These are phyloP conservation scores for Hydractinia symbiolongicarpus DNA, from an alignment of 30 jellyfish, hydroid and myxozoan genomes.

Conservation along the genomic window DNA sequence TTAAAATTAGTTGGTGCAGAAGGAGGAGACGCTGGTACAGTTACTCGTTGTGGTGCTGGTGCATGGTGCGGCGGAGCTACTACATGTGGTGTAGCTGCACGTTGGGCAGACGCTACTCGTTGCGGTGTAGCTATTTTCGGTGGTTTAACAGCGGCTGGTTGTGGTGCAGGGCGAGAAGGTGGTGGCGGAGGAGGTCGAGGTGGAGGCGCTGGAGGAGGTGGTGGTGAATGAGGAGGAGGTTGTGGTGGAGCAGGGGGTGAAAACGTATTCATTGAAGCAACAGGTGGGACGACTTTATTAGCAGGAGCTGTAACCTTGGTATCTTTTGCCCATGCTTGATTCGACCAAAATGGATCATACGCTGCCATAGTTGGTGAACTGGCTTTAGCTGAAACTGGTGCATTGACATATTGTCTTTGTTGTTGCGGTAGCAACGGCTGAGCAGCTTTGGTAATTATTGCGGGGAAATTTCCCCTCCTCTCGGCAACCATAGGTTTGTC, in stretches of 20 bases:
- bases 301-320: conserved; percentile 12
- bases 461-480: not conserved
- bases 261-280: conserved; percentile 29
- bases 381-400: conserved; percentile 19
- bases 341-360: conserved; percentile 24
- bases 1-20: not conserved
- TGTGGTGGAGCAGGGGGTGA: conserved; percentile 22
- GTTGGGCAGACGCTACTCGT: not conserved
- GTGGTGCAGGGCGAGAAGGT: not conserved
- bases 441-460: not conserved
- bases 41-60: conserved; percentile 11
- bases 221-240: conserved; percentile 13
- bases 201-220: conserved; percentile 21
- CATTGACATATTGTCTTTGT: conserved; percentile 36
- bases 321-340: conserved; percentile 44
- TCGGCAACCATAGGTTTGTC: not conserved
- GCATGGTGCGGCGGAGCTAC: not conserved
- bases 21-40: conserved; percentile 14
- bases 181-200: conserved; percentile 1
- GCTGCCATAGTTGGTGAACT: conserved; percentile 55
- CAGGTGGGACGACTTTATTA: conserved; percentile 6
- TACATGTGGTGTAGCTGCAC: not conserved
- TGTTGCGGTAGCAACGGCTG: not conserved
- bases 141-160: conserved; percentile 16
- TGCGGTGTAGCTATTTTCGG: not conserved